A percentile compares a stretch with the other conserved stretches of the same genome.
Evolutionary conservation across 2,113 vertebrate genomes (phyloP).

Genomic region (Notothenia rossii): DNA sequence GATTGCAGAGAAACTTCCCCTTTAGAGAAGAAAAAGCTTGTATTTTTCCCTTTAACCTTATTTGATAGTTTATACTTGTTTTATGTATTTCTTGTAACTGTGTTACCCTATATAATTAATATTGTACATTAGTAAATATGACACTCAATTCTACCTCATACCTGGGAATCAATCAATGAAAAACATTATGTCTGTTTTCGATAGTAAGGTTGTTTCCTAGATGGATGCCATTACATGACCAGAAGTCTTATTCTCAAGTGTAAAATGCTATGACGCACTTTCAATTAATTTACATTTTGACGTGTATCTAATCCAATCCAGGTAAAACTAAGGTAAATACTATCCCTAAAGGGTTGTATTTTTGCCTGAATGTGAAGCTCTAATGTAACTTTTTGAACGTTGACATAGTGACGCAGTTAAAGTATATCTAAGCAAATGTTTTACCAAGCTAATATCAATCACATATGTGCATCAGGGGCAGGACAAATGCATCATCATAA

Average conservation of each 20-base stretch:
- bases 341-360: neutral
- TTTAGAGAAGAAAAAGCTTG: neutral
- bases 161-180: neutral
- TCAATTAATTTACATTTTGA: neutral
- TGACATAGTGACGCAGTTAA: neutral
- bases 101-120: neutral
- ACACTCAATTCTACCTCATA: neutral
- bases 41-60: neutral
- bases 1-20: neutral
- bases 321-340: neutral
- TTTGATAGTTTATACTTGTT: neutral
- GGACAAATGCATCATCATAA: neutral
- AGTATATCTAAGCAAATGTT: neutral
- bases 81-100: neutral
- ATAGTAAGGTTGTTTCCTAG: neutral
- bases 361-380: neutral
- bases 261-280: neutral
- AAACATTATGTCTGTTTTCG: neutral
- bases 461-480: neutral
- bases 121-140: neutral
- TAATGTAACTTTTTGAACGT: neutral
- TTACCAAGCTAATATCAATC: neutral
- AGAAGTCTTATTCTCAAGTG: neutral
- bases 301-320: neutral
- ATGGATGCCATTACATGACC: slow-evolving; percentile 4